Evolutionary conservation across 64 coral and sea anemone genomes (phyloP).

Genomic region (Porites lutea): DNA sequence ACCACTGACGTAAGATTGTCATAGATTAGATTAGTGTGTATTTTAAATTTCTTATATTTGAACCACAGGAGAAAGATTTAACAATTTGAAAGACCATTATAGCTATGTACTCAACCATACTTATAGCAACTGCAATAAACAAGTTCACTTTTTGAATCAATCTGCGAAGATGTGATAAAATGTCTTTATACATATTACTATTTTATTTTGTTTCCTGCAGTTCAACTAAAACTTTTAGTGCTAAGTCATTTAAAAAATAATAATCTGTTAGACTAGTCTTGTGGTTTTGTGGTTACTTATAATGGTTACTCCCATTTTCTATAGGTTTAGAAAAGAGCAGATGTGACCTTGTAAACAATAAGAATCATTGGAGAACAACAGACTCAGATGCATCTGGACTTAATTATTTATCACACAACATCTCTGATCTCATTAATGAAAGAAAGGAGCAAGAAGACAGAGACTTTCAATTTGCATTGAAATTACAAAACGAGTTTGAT

Average conservation of each 20-base stretch:
- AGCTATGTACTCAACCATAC: too few relatives aligned
- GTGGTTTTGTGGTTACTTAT: too few relatives aligned
- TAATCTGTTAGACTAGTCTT: too few relatives aligned
- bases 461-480: conserved; percentile 84
- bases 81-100: too few relatives aligned
- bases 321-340: conserved; percentile 8
- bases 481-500: conserved; percentile 85
- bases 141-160: too few relatives aligned
- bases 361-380: background rate
- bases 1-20: too few relatives aligned
- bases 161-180: too few relatives aligned
- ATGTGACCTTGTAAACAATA: background rate
- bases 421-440: conserved; percentile 51
- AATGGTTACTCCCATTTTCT: background rate
- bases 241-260: background rate
- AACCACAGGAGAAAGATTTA: too few relatives aligned
- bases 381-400: background rate
- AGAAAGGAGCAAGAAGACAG: conserved; percentile 79
- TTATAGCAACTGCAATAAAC: too few relatives aligned
- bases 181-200: background rate
- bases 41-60: too few relatives aligned
- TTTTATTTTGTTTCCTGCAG: background rate
- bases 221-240: background rate
- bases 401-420: conserved; percentile 35
- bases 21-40: too few relatives aligned